Base-by-base conservation (phyloP, 2,797 vertebrate species). In the Eremophila alpestris region DNA sequence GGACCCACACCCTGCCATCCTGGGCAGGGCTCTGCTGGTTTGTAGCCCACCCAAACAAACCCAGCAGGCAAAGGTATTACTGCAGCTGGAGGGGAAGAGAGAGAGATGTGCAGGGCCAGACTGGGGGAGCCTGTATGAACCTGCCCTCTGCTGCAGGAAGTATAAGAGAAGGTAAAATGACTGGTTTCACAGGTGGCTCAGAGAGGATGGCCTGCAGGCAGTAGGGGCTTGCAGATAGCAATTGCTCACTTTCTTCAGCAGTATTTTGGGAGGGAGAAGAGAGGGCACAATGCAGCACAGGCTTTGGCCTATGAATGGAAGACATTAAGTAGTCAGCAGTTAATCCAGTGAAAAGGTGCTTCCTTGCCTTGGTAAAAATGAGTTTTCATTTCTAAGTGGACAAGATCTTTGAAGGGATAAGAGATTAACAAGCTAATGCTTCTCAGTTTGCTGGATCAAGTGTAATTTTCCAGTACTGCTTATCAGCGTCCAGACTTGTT, bases 181-280 rank as follows among this genome's bases (percentile, higher is more conserved):
- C 94, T 88, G 93, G 63, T 96, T 94, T 86, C 87, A 76, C 73
- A 95, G 89, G 75, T 95, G 73, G 92, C 67, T 88, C 64, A 80
- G 90, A 45, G 69, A 60, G 40, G 29, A 91, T 86, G 90, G 87
- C 94, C 94, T 87, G 43, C 54, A 5, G 92, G 92, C 55, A 93
- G 63, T 9, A 83, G 87, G 78, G 90, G 77, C 40, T 55, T n/a
- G 15, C 76, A 86, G 74, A 79, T 77, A 87, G n/a, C 46, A 86
- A 64, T 51, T 85, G 29, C 79, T 83, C 5, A 0, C 40, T 87
- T 82, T 58, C 77, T 69, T 56, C 36, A 86, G 52, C 62, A 59
- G 70, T 75, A 63, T 82, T 88, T 86, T 77, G 65, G 49, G 81
- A 62, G 15, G 15, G 58, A 90, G 34, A 59, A 73, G 27, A 84